phyloP scores from a whole-genome alignment of 2,113 vertebrate species.

The Aviceda subcristata region DNA sequence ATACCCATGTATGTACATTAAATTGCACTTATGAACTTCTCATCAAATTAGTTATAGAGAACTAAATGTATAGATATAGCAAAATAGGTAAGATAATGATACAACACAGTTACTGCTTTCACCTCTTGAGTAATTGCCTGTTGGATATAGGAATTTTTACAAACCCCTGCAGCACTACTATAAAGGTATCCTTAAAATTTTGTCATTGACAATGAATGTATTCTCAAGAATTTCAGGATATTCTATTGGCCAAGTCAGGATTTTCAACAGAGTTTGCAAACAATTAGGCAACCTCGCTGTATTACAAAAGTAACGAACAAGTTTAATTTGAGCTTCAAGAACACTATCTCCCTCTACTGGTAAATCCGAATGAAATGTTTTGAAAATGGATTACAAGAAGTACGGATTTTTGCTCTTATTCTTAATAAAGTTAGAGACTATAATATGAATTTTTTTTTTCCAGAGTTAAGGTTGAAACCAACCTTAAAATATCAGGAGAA shows the following conservation, averaged over 20 bases:
- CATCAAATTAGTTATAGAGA: not conserved
- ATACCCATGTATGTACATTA: not conserved
- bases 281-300: not conserved
- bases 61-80: not conserved
- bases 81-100: not conserved
- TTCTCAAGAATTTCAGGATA: not conserved
- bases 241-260: not conserved
- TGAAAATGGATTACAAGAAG: not conserved
- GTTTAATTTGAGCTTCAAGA: not conserved
- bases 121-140: not conserved
- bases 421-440: not conserved
- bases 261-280: not conserved
- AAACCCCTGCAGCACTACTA: not conserved
- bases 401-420: not conserved
- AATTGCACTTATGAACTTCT: not conserved
- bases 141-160: not conserved
- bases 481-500: not conserved
- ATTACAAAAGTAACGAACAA: not conserved
- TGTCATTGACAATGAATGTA: not conserved
- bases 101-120: not conserved
- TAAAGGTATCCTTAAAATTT: not conserved
- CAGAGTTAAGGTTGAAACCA: not conserved
- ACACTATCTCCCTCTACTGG: slow-evolving; percentile 54
- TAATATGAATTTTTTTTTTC: not conserved
- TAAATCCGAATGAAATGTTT: not conserved